Evolutionary conservation across 2,888 invertebrate species (phyloP).

Genomic region (Dioctria rufipes): DNA sequence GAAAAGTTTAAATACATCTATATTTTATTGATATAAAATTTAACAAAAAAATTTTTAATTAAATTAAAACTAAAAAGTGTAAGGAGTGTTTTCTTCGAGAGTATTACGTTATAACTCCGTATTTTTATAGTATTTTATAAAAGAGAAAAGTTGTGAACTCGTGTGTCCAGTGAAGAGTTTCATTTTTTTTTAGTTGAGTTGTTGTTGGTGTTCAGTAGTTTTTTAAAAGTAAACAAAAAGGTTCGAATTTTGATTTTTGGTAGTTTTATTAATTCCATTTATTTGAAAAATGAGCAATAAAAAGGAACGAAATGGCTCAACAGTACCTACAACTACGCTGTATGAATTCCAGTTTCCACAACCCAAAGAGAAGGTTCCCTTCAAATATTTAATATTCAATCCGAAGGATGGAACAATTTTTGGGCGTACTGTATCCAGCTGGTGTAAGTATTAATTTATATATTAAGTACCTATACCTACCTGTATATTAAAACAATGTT

Average conservation of each 20-base stretch:
- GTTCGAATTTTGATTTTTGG: background rate
- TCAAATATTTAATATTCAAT: slow-evolving; percentile 66
- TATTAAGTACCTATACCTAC: background rate
- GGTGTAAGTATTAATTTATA: slow-evolving; percentile 66
- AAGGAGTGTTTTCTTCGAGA: background rate
- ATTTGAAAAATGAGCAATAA: slow-evolving; percentile 22
- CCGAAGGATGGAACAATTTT: slow-evolving; percentile 65
- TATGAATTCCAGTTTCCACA: slow-evolving; percentile 66
- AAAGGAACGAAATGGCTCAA: slow-evolving; percentile 55
- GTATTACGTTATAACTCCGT: background rate
- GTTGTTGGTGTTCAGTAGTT: background rate
- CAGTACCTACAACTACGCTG: slow-evolving; percentile 41
- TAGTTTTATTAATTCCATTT: background rate
- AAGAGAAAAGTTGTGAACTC: background rate
- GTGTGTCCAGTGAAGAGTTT: slow-evolving; percentile 9
- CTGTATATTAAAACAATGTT: background rate
- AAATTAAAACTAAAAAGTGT: background rate
- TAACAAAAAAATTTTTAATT: too few species aligned
- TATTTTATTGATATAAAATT: too few species aligned
- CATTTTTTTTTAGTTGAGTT: background rate
- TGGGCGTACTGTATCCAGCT: slow-evolving; percentile 68
- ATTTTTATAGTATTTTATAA: background rate
- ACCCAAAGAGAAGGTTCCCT: slow-evolving; percentile 64
- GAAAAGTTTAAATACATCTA: too few species aligned
- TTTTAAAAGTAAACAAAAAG: slow-evolving; percentile 23